Evolutionary conservation across 1,140 invertebrate species (phyloP).

Genomic region (Tribolium madens): DNA sequence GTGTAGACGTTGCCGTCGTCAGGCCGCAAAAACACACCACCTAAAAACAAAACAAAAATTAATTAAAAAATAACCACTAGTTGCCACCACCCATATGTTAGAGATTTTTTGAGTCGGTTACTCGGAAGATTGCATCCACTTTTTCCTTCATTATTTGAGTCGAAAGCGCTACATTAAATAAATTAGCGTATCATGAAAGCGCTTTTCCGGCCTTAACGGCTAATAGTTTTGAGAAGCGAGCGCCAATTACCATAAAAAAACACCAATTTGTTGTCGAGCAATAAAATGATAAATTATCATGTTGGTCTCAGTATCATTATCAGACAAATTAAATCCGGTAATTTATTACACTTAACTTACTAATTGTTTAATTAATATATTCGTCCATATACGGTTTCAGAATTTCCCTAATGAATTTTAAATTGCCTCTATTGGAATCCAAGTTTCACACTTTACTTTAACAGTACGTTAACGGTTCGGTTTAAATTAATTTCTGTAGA

Average conservation of each 20-base stretch:
- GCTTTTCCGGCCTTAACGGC: conserved; percentile 13
- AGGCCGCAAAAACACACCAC: conserved; percentile 78
- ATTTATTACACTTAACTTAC: conserved; percentile 22
- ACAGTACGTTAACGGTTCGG: conserved; percentile 14
- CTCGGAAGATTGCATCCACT: neutral
- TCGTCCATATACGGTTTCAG: neutral
- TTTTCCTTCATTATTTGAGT: neutral
- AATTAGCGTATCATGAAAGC: conserved; percentile 30
- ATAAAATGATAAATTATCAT: conserved; percentile 34
- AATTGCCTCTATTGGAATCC: conserved; percentile 18
- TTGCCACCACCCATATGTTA: neutral
- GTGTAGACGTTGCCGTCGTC: conserved; percentile 86
- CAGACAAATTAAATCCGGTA: conserved; percentile 5
- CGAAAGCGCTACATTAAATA: conserved; percentile 29
- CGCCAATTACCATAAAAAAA: conserved; percentile 20
- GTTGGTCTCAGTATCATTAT: conserved; percentile 12
- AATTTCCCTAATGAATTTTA: conserved; percentile 26
- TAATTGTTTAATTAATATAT: conserved; percentile 42
- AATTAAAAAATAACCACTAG: neutral
- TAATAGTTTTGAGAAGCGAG: conserved; percentile 8
- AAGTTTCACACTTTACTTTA: neutral
- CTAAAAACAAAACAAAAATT: conserved; percentile 65
- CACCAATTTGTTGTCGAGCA: conserved; percentile 10
- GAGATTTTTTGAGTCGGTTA: neutral
- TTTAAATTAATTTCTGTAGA: neutral